These are phyloP conservation scores for Takifugu rubripes DNA, from an alignment of 2,797 vertebrate genomes.

Conservation along the genomic window DNA sequence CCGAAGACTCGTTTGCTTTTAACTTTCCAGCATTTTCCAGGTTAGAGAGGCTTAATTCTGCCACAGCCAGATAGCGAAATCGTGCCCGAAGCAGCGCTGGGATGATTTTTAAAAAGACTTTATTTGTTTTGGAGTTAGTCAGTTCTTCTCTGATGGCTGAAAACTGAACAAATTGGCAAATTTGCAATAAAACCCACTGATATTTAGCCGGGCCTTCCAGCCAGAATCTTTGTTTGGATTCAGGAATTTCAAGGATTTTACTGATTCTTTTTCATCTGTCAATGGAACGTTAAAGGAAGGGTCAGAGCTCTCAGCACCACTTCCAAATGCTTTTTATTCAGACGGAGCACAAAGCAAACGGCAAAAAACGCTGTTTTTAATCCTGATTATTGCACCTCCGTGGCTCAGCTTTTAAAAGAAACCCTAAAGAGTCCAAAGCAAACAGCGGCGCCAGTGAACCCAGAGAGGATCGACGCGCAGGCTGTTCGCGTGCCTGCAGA, in stretches of 20 bases:
- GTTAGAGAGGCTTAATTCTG: constrained; percentile 29
- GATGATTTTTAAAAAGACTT: not conserved
- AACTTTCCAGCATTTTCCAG: constrained; percentile 27
- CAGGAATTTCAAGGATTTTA: constrained; percentile 21
- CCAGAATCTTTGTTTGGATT: constrained; percentile 23
- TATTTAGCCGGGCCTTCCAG: constrained; percentile 27
- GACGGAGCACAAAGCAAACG: too few species aligned
- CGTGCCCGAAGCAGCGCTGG: constrained; percentile 10
- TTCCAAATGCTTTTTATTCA: too few species aligned
- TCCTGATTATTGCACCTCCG: too few species aligned
- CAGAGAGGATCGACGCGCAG: not conserved
- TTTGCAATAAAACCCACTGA: constrained; percentile 12
- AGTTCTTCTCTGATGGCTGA: constrained; percentile 1
- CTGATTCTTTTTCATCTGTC: constrained; percentile 27
- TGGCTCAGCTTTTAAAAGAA: too few species aligned
- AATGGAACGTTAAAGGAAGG: constrained; percentile 27
- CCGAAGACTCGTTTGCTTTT: constrained; percentile 2
- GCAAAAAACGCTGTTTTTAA: too few species aligned
- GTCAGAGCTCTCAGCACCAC: not conserved
- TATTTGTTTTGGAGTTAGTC: constrained; percentile 3
- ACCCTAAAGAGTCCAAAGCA: too few species aligned
- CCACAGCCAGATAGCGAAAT: constrained; percentile 13
- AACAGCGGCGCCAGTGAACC: too few species aligned
- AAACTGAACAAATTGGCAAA: constrained; percentile 8
- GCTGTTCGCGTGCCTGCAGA: constrained; percentile 10